Evolutionary conservation across 2,888 invertebrate genomes (phyloP).

Genomic region (Drosophila silvestris): DNA sequence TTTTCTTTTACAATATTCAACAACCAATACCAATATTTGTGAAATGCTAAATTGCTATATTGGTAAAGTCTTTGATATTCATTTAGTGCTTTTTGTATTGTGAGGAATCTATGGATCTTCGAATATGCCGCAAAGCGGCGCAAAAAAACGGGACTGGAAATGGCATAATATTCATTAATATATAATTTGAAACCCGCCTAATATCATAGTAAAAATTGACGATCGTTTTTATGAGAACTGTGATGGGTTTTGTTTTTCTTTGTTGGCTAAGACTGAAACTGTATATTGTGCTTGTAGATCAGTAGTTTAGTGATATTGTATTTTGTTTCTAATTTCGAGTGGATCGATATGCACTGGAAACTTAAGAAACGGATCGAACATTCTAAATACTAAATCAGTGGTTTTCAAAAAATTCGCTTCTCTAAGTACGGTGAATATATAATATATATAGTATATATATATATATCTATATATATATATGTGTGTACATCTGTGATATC

Average conservation of each 20-base stretch:
- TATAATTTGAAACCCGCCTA: conserved; percentile 52
- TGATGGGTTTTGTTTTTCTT: background rate
- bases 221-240: conserved; percentile 30
- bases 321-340: conserved; percentile 29
- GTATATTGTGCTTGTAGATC: conserved; percentile 35
- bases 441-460: background rate
- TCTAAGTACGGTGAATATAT: background rate
- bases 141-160: conserved; percentile 2
- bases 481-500: conserved; percentile 8
- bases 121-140: conserved; percentile 10
- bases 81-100: conserved; percentile 86
- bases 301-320: conserved; percentile 24
- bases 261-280: conserved; percentile 34
- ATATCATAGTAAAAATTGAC: conserved; percentile 44
- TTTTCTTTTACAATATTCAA: conserved; percentile 71
- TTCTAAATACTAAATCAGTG: conserved; percentile 9
- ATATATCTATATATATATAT: conserved; percentile 1
- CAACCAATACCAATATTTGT: conserved; percentile 78
- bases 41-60: conserved; percentile 50
- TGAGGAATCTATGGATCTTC: conserved; percentile 85
- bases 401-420: background rate
- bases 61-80: conserved; percentile 80
- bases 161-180: background rate
- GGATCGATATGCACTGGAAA: conserved; percentile 61
- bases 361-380: conserved; percentile 32